phyloP scores from a whole-genome alignment of 2,888 invertebrate genomes.

The Agriopis marginaria region DNA sequence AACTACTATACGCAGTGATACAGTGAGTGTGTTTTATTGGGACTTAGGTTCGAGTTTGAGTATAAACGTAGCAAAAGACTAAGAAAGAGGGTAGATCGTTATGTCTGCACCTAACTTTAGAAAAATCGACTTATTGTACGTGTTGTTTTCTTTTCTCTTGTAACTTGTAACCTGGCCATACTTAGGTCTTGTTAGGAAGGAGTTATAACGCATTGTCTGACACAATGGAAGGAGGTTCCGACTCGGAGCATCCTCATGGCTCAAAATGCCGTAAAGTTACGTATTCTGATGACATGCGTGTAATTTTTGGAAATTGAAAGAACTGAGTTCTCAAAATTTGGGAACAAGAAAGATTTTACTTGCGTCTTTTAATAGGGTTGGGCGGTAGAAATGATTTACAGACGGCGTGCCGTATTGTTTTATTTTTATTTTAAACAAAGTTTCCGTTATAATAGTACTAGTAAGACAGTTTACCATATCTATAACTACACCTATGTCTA shows the following conservation, averaged over 20 bases:
- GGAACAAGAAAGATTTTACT: constrained; percentile 10
- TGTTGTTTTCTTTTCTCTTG: constrained; percentile 23
- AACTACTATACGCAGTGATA: too few relatives aligned
- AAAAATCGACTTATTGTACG: not conserved
- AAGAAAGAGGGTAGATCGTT: too few relatives aligned
- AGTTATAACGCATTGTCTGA: constrained; percentile 81
- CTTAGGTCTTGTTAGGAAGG: constrained; percentile 76
- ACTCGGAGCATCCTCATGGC: constrained; percentile 71
- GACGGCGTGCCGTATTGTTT: too few relatives aligned
- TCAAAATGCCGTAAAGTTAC: constrained; percentile 37
- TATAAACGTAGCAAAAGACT: too few relatives aligned
- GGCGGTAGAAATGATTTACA: too few relatives aligned
- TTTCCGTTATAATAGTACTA: too few relatives aligned
- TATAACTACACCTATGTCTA: too few relatives aligned
- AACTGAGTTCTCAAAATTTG: constrained; percentile 6
- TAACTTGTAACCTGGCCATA: constrained; percentile 43
- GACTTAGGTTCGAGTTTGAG: too few relatives aligned
- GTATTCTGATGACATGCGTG: constrained; percentile 24
- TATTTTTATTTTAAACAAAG: too few relatives aligned
- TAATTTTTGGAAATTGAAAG: constrained; percentile 34
- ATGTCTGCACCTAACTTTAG: too few relatives aligned
- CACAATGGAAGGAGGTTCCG: constrained; percentile 79
- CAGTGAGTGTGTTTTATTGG: too few relatives aligned
- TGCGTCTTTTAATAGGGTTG: not conserved
- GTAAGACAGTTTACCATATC: too few relatives aligned